A percentile compares a stretch with the other conserved stretches of the same genome.
phyloP scores from a whole-genome alignment of 2,797 vertebrate species.

The Acestrorhynchus altus region DNA sequence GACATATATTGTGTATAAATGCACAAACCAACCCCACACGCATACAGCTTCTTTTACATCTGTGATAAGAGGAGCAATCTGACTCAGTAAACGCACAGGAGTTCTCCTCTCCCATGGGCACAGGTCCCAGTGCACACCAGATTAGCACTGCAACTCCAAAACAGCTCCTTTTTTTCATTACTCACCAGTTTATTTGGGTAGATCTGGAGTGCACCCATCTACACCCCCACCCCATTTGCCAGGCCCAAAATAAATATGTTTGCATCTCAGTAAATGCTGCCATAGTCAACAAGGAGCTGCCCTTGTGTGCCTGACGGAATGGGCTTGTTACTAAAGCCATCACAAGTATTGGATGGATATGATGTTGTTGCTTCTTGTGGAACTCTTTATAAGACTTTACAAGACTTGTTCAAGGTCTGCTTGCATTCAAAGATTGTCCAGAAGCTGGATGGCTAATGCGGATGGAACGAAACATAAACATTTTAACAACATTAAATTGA shows the following conservation, averaged over 20 bases:
- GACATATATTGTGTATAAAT: slow-evolving; percentile 27
- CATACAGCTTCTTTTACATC: slow-evolving; percentile 36
- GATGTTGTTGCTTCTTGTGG: not conserved
- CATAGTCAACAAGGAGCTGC: slow-evolving; percentile 31
- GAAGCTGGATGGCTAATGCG: too few relatives aligned
- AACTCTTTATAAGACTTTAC: too few relatives aligned
- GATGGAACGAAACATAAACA: too few relatives aligned
- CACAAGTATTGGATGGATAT: not conserved
- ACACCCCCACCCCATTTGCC: slow-evolving; percentile 22
- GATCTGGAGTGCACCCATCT: slow-evolving; percentile 27
- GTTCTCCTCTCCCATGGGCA: slow-evolving; percentile 50
- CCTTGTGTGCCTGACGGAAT: slow-evolving; percentile 5
- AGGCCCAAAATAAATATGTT: slow-evolving; percentile 45
- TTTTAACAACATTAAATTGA: too few relatives aligned
- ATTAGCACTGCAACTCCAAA: slow-evolving; percentile 42
- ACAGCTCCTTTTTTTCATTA: slow-evolving; percentile 37
- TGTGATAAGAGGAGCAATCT: slow-evolving; percentile 42
- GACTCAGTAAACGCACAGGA: slow-evolving; percentile 37
- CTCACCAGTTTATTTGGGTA: slow-evolving; percentile 49
- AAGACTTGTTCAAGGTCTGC: too few relatives aligned
- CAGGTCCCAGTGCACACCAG: slow-evolving; percentile 45
- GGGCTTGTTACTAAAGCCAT: slow-evolving; percentile 5
- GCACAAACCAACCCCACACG: slow-evolving; percentile 20
- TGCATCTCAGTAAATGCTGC: slow-evolving; percentile 43
- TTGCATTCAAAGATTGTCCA: too few relatives aligned